Evolutionary conservation across 2,113 vertebrate genomes (phyloP), one percentile per base, ranked within the genome.

Genomic region (Lepus timidus): DNA sequence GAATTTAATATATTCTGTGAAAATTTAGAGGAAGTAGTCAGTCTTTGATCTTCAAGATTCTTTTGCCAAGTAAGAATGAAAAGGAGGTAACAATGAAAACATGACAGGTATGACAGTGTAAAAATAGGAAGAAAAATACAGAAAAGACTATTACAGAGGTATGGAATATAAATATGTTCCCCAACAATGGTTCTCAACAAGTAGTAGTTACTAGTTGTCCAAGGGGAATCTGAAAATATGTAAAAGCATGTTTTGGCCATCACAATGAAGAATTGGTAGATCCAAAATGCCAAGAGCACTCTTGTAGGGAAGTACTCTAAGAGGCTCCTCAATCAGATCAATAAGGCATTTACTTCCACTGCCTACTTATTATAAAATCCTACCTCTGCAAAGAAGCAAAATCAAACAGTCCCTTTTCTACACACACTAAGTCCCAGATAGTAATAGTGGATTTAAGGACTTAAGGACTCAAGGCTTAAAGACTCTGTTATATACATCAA

Each of bases 11-110:
- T 44, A 89, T 64, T 79, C 51, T 39, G 92, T 33, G 6, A 91
- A 90, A 84, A 74, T 0, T 85, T 74, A 62, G 75, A 80, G 33
- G 4, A 55, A 81, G 44, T 25, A 73, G 52, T 52, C 52, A 83
- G 55, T 87, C 58, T 93, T 85, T 85, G 61, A 92, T 94, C 31
- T 33, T 23, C 81, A 84, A 68, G 75, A 76, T 90, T 16, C 78
- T 75, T 10, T 23, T 93, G 67, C 13, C 70, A 73, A 64, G 44
- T 87, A 62, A 95, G 96, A 67, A 81, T 73, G 31, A 93, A 78
- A 94, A 90, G 27, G 44, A 78, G 52, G 3, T n/a, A 85, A 91
- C 10, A 87, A 49, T 49, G 61, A 95, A 94, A 96, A 91, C 11
- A 91, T 12, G 14, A 93, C 13, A 29, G 62, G 10, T 1, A 65